Evolutionary conservation across 2,797 vertebrate genomes (phyloP), one percentile per base, ranked within the genome.

Genomic region (Threskiornis aethiopicus): DNA sequence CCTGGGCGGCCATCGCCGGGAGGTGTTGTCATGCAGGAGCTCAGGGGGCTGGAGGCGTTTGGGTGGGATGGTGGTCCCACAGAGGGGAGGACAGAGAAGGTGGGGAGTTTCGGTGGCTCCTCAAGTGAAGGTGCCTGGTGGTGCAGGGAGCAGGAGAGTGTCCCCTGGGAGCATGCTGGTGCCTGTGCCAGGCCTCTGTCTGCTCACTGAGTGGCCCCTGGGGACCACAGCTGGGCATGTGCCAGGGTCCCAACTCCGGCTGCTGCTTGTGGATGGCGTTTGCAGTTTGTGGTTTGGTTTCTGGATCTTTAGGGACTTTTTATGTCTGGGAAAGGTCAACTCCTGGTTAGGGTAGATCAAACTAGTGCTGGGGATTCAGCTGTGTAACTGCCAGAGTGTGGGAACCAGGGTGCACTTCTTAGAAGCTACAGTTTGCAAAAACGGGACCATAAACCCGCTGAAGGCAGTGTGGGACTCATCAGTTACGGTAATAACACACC

Each of bases 181-280:
- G 4, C 1, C 1, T 18, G 21, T 46, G 29, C 28, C 0, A 6
- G 24, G 55, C 37, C 28, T 57, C 42, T 59, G 19, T 29, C 15
- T 49, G 26, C 66, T 49, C 57, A 13, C 18, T 0, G 4, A 18
- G 33, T 51, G 26, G 13, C 24, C 33, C 28, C 12, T 28, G 44
- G 57, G 28, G 51, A 78, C 51, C 42, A 49, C 55, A 33, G 37
- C 26, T 20, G 28, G 64, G 55, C 47, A n/a, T 16, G 19, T 46
- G 22, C 28, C 24, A n/a, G 19, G 19, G n/a, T 70, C 39, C 24
- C 2, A 0, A 4, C 51, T 57, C 31, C 1, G 1, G 19, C 57
- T 78, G 41, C n/a, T 62, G 19, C 57, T 79, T 0, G 2, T n/a
- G 47, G 35, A 54, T 79, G 41, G 49, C 1, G 1, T 29, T 62